Conservation (phyloP, 2,113 vertebrate species). For the Chrysemys picta region DNA sequence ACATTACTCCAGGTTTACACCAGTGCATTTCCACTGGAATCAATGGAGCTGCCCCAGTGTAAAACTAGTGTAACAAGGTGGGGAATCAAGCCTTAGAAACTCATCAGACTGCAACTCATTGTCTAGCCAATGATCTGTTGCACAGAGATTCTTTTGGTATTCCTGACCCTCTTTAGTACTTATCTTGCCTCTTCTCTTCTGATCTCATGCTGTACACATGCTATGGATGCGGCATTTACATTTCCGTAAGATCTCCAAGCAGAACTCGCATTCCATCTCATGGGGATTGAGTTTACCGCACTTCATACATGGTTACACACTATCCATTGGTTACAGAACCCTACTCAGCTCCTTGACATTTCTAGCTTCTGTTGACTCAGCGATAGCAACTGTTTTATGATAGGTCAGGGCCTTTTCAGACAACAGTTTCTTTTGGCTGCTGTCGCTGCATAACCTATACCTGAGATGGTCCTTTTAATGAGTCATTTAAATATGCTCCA, state of each 20-base stretch:
- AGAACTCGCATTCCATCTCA: neutral
- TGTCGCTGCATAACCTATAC: conserved; percentile 53
- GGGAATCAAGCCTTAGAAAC: neutral
- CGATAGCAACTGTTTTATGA: conserved; percentile 39
- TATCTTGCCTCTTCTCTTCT: neutral
- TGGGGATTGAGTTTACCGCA: conserved; percentile 28
- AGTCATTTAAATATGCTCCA: conserved; percentile 66
- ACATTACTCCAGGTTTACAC: neutral
- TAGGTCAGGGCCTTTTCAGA: conserved; percentile 64
- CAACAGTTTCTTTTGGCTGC: conserved; percentile 55
- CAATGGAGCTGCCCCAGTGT: neutral
- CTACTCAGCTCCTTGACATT: neutral
- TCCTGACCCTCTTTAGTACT: neutral
- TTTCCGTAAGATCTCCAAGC: conserved; percentile 13
- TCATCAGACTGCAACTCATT: neutral
- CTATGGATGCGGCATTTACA: conserved; percentile 8
- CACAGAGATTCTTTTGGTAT: neutral
- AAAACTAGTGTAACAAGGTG: neutral
- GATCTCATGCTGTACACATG: neutral
- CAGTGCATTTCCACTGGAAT: neutral
- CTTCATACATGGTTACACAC: conserved; percentile 44
- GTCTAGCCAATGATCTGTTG: neutral
- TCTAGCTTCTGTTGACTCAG: conserved; percentile 60
- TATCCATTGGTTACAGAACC: conserved; percentile 27
- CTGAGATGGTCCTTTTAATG: conserved; percentile 53